Evolutionary conservation across 2,888 invertebrate genomes (phyloP).

Genomic region (Ophion slaviceki): DNA sequence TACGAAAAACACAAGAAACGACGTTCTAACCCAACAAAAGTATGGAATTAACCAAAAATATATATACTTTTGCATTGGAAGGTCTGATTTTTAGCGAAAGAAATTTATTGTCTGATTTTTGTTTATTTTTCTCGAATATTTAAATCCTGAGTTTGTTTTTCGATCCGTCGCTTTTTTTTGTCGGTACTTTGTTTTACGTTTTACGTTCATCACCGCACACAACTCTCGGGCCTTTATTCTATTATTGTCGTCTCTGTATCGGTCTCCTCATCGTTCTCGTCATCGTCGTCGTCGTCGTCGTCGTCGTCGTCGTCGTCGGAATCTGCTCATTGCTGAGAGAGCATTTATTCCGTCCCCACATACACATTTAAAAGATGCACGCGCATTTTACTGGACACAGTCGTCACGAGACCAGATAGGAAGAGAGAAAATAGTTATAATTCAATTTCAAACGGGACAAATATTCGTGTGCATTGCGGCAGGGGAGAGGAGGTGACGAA

Average conservation of each 20-base stretch:
- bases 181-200: slow-evolving; percentile 4
- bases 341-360: slow-evolving; percentile 55
- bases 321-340: slow-evolving; percentile 60
- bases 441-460: slow-evolving; percentile 39
- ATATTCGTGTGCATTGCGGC: slow-evolving; percentile 6
- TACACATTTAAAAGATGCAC: slow-evolving; percentile 51
- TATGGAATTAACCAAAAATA: slow-evolving; percentile 10
- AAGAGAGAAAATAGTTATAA: slow-evolving; percentile 2
- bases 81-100: neutral
- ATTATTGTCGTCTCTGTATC: neutral
- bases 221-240: slow-evolving; percentile 55
- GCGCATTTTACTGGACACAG: slow-evolving; percentile 36
- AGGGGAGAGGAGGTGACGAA: neutral
- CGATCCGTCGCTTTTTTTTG: slow-evolving; percentile 1
- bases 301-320: slow-evolving; percentile 28
- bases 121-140: neutral
- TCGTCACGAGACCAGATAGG: slow-evolving; percentile 49
- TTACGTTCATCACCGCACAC: slow-evolving; percentile 51
- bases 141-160: slow-evolving; percentile 19
- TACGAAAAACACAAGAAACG: slow-evolving; percentile 27
- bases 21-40: slow-evolving; percentile 45
- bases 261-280: neutral
- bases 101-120: neutral
- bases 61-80: neutral
- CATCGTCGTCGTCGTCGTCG: neutral